Percentiles rank a stretch among this genome's conserved stretches.
phyloP scores from a whole-genome alignment of 2,888 invertebrate species.

The Halocaridina rubra region DNA sequence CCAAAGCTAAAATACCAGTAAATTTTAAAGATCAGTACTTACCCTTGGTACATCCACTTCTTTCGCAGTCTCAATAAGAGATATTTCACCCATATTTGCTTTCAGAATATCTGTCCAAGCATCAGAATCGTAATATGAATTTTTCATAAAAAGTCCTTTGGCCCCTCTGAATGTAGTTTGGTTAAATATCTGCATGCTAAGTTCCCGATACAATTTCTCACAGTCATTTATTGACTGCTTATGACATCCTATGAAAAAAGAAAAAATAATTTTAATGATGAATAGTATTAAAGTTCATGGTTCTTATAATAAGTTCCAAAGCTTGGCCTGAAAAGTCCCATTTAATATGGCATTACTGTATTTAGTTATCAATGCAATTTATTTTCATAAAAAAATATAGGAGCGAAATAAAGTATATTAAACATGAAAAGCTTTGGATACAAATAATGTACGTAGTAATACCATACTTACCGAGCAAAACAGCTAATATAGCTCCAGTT shows the following conservation, averaged over 20 bases:
- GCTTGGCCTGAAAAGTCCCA: too few species aligned
- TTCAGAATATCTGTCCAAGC: constrained; percentile 60
- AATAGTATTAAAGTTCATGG: too few species aligned
- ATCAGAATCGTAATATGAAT: constrained; percentile 61
- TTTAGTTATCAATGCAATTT: too few species aligned
- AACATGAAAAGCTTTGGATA: not conserved
- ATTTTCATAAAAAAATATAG: too few species aligned
- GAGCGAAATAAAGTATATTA: too few species aligned
- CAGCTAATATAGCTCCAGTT: constrained; percentile 84
- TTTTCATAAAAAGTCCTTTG: constrained; percentile 58
- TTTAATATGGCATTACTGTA: too few species aligned
- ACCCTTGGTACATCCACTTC: constrained; percentile 44
- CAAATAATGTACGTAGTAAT: not conserved
- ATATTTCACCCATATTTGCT: constrained; percentile 52
- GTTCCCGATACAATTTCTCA: constrained; percentile 52
- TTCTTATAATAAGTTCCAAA: too few species aligned
- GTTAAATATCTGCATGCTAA: constrained; percentile 60
- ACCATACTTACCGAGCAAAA: constrained; percentile 75
- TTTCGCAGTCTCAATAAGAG: constrained; percentile 50
- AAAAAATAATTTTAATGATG: not conserved
- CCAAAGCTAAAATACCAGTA: too few species aligned
- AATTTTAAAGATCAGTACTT: too few species aligned
- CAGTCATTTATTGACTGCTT: constrained; percentile 45
- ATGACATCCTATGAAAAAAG: constrained; percentile 68
- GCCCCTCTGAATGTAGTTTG: constrained; percentile 62